Percentiles rank a stretch among this genome's conserved stretches.
Conservation (phyloP, 1,140 invertebrate species). For the Luehdorfia chinensis region DNA sequence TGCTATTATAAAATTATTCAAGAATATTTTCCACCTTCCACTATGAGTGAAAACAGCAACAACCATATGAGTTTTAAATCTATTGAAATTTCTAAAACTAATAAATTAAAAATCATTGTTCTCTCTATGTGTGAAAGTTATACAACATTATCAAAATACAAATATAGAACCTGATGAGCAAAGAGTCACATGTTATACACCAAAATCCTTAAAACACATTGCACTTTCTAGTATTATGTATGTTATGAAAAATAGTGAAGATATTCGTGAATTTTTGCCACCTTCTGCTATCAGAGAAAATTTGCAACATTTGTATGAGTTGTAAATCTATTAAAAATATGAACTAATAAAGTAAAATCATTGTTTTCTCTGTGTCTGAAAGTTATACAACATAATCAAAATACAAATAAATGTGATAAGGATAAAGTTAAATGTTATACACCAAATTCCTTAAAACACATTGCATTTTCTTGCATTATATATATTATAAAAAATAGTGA, state of each 20-base stretch:
- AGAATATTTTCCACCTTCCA: not conserved
- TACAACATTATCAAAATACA: not conserved
- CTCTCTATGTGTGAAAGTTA: constrained; percentile 31
- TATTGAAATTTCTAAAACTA: constrained; percentile 9
- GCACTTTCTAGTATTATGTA: not conserved
- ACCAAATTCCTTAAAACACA: constrained; percentile 25
- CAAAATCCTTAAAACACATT: constrained; percentile 25
- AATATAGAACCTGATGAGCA: too few relatives aligned
- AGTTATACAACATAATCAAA: not conserved
- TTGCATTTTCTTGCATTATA: not conserved
- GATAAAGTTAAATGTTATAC: too few relatives aligned
- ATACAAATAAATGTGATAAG: too few relatives aligned
- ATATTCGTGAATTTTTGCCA: not conserved
- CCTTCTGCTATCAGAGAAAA: not conserved
- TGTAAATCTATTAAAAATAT: constrained; percentile 6
- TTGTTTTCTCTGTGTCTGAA: constrained; percentile 36
- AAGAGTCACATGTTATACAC: too few relatives aligned
- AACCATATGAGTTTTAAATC: not conserved
- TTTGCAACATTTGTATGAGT: not conserved
- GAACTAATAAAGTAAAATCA: constrained; percentile 23
- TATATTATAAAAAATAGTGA: not conserved
- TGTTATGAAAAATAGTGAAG: not conserved
- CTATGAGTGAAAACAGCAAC: not conserved
- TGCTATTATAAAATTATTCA: constrained; percentile 10
- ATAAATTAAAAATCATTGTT: constrained; percentile 32